Evolutionary conservation across 2,797 vertebrate species (phyloP).

Genomic region (Glyptemys insculpta): DNA sequence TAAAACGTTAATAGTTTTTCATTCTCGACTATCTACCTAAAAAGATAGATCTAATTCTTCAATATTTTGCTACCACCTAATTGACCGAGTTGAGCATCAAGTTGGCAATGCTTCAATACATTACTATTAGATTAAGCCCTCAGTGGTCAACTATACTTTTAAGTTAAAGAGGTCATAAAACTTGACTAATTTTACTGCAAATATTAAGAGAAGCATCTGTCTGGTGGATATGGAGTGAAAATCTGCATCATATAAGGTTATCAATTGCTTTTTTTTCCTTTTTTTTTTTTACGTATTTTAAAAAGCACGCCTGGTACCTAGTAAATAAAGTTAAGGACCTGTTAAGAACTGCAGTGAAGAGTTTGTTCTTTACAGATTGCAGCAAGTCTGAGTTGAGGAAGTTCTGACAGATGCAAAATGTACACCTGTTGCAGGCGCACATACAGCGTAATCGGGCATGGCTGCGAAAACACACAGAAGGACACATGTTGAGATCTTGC

Average conservation of each 20-base stretch:
- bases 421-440: constrained; percentile 98
- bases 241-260: constrained; percentile 71
- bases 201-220: constrained; percentile 17
- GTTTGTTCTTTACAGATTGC: constrained; percentile 96
- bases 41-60: constrained; percentile 10
- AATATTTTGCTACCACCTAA: constrained; percentile 2
- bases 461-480: constrained; percentile 96
- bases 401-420: constrained; percentile 99
- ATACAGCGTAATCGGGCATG: constrained; percentile 96
- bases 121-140: neutral
- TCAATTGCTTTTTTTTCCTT: constrained; percentile 32
- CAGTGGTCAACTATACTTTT: constrained; percentile 2
- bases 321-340: constrained; percentile 93
- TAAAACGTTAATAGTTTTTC: neutral
- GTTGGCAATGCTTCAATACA: neutral
- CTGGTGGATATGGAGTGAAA: constrained; percentile 77
- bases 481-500: constrained; percentile 85
- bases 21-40: neutral
- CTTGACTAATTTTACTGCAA: neutral
- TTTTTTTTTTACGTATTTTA: constrained; percentile 67
- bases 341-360: constrained; percentile 95
- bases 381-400: constrained; percentile 98
- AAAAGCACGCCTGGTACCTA: constrained; percentile 86
- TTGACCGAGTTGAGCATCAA: neutral
- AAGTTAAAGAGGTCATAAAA: constrained; percentile 6